Evolutionary conservation across 2,888 invertebrate genomes (phyloP).

Genomic region (Trichopria drosophilae): DNA sequence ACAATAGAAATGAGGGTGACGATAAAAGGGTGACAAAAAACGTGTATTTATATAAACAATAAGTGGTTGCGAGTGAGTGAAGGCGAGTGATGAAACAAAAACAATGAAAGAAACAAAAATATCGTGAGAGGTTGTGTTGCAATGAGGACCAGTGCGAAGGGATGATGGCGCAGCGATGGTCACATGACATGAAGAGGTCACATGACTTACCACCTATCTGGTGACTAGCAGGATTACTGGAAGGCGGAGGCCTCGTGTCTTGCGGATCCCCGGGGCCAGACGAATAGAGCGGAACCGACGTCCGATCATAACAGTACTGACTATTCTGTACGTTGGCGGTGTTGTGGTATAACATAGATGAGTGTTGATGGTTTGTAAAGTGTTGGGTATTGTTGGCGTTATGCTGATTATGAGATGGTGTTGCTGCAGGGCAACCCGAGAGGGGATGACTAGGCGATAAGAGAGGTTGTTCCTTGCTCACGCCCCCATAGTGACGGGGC

Average conservation of each 20-base stretch:
- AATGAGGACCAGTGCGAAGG: conserved; percentile 21
- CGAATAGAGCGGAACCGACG: conserved; percentile 58
- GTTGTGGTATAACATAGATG: conserved; percentile 58
- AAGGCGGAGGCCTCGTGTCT: conserved; percentile 54
- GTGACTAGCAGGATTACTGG: conserved; percentile 58
- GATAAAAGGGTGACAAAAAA: conserved; percentile 20
- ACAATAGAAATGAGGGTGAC: conserved; percentile 18
- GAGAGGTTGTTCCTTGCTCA: conserved; percentile 57
- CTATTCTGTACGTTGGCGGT: conserved; percentile 61
- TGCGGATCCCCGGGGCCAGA: conserved; percentile 53
- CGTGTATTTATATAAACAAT: conserved; percentile 3
- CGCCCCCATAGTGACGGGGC: conserved; percentile 63
- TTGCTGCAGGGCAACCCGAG: conserved; percentile 57
- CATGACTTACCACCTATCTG: conserved; percentile 60
- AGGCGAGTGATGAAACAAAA: too few species aligned
- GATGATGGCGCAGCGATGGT: conserved; percentile 54
- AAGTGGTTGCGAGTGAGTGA: conserved; percentile 16
- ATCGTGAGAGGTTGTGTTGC: not conserved
- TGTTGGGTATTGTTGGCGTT: conserved; percentile 60
- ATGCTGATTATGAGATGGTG: conserved; percentile 60
- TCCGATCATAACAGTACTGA: conserved; percentile 67
- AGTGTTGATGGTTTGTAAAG: conserved; percentile 55
- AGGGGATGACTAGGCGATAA: conserved; percentile 65
- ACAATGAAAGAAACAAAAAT: too few species aligned
- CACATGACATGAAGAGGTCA: conserved; percentile 59